Evolutionary conservation across 2,888 invertebrate genomes (phyloP), one percentile per base, ranked within the genome.

Genomic region (Tuta absoluta): DNA sequence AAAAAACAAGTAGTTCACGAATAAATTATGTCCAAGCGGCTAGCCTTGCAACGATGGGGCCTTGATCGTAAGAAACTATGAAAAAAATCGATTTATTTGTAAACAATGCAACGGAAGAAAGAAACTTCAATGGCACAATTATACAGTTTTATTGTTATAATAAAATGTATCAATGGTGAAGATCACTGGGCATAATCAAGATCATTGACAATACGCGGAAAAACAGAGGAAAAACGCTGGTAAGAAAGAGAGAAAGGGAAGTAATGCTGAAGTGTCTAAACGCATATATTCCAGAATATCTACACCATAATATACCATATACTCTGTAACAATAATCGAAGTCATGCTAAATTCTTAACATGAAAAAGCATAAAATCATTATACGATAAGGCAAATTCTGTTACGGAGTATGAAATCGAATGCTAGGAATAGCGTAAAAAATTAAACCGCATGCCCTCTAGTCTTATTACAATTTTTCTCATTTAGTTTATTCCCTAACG

Each of bases 11-110:
- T 51, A 51, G 19, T 21, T 33, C 24, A 57, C 57, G 24, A 33
- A 33, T 37, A 57, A 37, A 37, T 57, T 37, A 28, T 57, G 28
- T 28, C 37, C 24, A 24, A 28, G n/a, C 56, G 48, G 19, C 48
- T 48, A 10, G 48, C 51, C 51, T 51, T 51, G 23, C 51, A 51
- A n/a, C 19, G 11, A 21, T 21, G 23, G 23, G 8, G 21, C 51
- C 49, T 51, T 51, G 51, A 51, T 51, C 41, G 41, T 1, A 41
- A 51, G 21, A 21, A 49, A 21, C 23, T 19, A 51, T 51, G 51
- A 23, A 51, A 51, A 51, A 51, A 51, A 51, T 51, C 21, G 51
- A 51, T 56, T 56, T 56, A 33, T 28, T n/a, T 5, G 23, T 24
- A n/a, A 56, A 56, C 28, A 56, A 56, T 28, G 23, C 24, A n/a